Evolutionary conservation across 2,888 invertebrate genomes (phyloP), one percentile per base, ranked within the genome.

Genomic region (Stenodema calcarata): DNA sequence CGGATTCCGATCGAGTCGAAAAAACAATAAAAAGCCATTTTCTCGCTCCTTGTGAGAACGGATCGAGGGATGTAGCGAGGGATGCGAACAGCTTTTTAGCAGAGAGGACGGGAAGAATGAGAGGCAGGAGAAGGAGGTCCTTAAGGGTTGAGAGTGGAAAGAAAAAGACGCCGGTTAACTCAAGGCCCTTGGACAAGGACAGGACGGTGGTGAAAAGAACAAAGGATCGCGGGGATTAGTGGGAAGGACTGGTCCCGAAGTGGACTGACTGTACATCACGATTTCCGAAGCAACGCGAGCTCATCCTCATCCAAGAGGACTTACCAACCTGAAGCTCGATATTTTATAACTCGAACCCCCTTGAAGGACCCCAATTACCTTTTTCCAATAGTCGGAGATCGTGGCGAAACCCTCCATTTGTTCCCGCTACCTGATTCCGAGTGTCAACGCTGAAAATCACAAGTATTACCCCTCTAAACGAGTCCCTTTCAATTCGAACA

Each of bases 241-340:
- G 23, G 80, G 80, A 54, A 80, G 80, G 35, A 6, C 27, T 23
- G 62, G 62, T 11, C 50, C 50, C 14, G 78, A 44, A 44, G 47
- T 27, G 44, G 84, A 84, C 84, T 84, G 84, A 84, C 84, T 84
- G 84, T 84, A 84, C 84, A 44, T 84, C 84, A 84, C 84, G 84
- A 84, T 75, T 47, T 84, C 30, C 73, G n/a, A 62, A 54, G n/a
- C 23, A 80, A 80, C 41, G 42, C 41, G 35, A 80, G 30, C 82
- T 35, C 69, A 62, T 78, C 78, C 27, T 62, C 62, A 42, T 44
- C 44, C 23, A 23, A 62, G 62, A n/a, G n/a, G n/a, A n/a, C n/a
- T 23, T 62, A n/a, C 27, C 62, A 62, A 62, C 80, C 42, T 23
- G 30, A 54, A 80, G 80, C 16, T 30, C 54, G 80, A 80, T 54